phyloP scores from a whole-genome alignment of 2,797 vertebrate species.

The Simalia tracyae region DNA sequence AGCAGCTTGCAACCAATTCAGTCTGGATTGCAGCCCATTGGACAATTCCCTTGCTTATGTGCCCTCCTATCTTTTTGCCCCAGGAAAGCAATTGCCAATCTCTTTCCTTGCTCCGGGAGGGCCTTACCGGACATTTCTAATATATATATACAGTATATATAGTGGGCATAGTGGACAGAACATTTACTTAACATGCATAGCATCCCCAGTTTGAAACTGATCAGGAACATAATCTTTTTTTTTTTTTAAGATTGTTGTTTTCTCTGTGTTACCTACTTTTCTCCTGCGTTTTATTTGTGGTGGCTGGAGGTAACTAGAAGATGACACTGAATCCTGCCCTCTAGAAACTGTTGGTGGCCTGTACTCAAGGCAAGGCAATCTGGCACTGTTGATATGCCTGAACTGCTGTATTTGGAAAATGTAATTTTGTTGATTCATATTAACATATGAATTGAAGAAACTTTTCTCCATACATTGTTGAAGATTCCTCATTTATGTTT shows the following conservation, averaged over 20 bases:
- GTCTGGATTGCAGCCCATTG: background rate
- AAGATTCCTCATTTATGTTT: background rate
- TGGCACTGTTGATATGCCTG: background rate
- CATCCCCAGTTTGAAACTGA: background rate
- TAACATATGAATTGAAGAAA: background rate
- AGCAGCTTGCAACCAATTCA: background rate
- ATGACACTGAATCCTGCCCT: background rate
- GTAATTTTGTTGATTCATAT: background rate
- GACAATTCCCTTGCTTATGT: background rate
- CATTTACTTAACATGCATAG: background rate
- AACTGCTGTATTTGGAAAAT: background rate
- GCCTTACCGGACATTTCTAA: background rate
- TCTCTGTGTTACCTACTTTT: background rate
- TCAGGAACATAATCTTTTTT: background rate
- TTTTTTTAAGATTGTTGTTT: background rate
- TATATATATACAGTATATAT: background rate
- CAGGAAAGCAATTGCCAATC: background rate
- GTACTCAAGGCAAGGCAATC: background rate
- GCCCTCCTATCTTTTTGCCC: background rate
- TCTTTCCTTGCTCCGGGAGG: background rate
- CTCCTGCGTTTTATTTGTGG: background rate
- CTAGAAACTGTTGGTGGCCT: background rate
- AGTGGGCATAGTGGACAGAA: background rate
- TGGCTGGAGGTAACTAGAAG: background rate
- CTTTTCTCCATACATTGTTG: background rate